phyloP scores from a whole-genome alignment of 2,888 invertebrate genomes.

The Dolichopus griseipennis region DNA sequence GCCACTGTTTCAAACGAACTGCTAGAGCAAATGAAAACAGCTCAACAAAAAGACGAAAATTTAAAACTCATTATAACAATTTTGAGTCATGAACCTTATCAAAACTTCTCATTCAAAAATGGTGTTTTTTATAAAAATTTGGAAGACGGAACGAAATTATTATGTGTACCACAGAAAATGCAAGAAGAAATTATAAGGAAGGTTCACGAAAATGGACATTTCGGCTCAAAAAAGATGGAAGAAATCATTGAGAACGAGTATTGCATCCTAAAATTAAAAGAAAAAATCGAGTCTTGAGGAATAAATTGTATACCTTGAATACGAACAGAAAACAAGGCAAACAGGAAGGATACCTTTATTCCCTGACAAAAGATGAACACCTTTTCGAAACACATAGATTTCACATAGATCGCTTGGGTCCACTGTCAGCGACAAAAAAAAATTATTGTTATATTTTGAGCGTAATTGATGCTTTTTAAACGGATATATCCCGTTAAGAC shows the following conservation, averaged over 20 bases:
- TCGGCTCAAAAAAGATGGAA: background rate
- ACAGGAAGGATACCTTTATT: slow-evolving; percentile 31
- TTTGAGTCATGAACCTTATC: too few species aligned
- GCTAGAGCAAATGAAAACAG: too few species aligned
- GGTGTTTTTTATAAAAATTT: too few species aligned
- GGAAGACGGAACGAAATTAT: too few species aligned
- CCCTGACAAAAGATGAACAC: slow-evolving; percentile 28
- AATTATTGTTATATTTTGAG: background rate
- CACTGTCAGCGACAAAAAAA: slow-evolving; percentile 4
- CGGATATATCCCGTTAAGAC: slow-evolving; percentile 10
- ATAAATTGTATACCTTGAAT: slow-evolving; percentile 13
- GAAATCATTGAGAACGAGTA: background rate
- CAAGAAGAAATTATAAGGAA: too few species aligned
- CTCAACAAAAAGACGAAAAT: too few species aligned
- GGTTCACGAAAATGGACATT: too few species aligned
- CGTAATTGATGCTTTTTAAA: background rate
- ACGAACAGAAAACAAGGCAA: slow-evolving; percentile 27
- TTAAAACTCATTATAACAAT: too few species aligned
- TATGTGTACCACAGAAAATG: too few species aligned
- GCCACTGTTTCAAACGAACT: too few species aligned
- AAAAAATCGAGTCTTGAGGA: background rate
- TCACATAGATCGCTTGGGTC: slow-evolving; percentile 10
- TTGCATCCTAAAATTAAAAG: background rate
- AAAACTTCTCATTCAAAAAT: too few species aligned
- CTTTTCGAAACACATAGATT: slow-evolving; percentile 18